Percentiles rank a stretch among this genome's conserved stretches.
Evolutionary conservation across 2,797 vertebrate species (phyloP).

Genomic region (Hemitrygon akajei): DNA sequence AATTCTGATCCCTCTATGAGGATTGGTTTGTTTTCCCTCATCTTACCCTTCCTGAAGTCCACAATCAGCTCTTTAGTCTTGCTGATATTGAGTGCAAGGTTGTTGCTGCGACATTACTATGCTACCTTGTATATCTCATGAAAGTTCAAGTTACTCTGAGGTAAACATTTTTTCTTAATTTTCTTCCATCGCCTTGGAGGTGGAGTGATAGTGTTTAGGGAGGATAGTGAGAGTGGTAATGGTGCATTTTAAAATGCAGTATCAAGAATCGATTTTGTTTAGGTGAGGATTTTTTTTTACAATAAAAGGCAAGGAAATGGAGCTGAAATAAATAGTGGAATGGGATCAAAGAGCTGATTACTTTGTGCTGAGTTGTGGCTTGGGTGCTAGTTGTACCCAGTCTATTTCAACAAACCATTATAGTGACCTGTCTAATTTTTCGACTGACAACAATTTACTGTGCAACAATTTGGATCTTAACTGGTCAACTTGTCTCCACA

Average conservation of each 20-base stretch:
- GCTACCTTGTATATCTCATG: no score
- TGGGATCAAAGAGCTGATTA: background rate
- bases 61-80: no score
- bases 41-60: no score
- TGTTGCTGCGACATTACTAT: no score
- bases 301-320: background rate
- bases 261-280: background rate
- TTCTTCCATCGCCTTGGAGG: background rate
- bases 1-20: no score
- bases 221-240: no score
- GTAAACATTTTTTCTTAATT: background rate
- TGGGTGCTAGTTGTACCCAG: background rate
- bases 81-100: no score
- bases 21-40: no score
- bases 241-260: no score
- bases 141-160: background rate
- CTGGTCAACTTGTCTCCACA: background rate
- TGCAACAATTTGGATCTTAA: background rate
- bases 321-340: background rate
- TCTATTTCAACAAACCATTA: background rate
- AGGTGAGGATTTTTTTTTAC: background rate
- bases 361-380: background rate
- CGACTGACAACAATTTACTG: background rate
- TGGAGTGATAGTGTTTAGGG: no score
- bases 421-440: background rate